Evolutionary conservation across 2,888 invertebrate genomes (phyloP).

Genomic region (Plusia festucae): DNA sequence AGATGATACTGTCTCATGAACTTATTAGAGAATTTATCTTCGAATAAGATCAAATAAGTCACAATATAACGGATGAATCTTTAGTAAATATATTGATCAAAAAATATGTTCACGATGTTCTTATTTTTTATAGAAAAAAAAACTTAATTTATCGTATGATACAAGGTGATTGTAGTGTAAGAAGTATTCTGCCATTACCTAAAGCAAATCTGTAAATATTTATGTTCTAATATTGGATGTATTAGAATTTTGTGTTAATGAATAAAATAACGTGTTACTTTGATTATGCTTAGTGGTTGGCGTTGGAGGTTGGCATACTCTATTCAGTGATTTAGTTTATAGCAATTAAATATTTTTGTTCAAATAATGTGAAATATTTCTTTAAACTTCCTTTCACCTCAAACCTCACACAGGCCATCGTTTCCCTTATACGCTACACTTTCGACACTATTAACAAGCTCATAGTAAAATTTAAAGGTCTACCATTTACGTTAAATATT

Average conservation of each 20-base stretch:
- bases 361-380: slow-evolving; percentile 64
- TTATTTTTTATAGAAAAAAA: slow-evolving; percentile 64
- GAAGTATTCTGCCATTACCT: slow-evolving; percentile 76
- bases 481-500: neutral
- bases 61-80: slow-evolving; percentile 59
- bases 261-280: slow-evolving; percentile 77
- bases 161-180: slow-evolving; percentile 80
- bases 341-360: slow-evolving; percentile 85
- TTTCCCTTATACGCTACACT: neutral
- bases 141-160: slow-evolving; percentile 63
- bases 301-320: slow-evolving; percentile 78
- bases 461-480: neutral
- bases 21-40: slow-evolving; percentile 54
- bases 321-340: slow-evolving; percentile 85
- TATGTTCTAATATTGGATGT: slow-evolving; percentile 64
- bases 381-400: slow-evolving; percentile 1
- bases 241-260: slow-evolving; percentile 76
- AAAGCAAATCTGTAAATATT: slow-evolving; percentile 83
- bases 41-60: slow-evolving; percentile 62
- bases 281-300: slow-evolving; percentile 76
- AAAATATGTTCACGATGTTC: slow-evolving; percentile 58
- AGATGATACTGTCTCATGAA: slow-evolving; percentile 51
- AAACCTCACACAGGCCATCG: neutral
- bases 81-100: slow-evolving; percentile 59
- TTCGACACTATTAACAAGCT: too few species aligned